Evolutionary conservation across 2,888 invertebrate species (phyloP), one percentile per base, ranked within the genome.

Genomic region (Amphiduros pacificus): DNA sequence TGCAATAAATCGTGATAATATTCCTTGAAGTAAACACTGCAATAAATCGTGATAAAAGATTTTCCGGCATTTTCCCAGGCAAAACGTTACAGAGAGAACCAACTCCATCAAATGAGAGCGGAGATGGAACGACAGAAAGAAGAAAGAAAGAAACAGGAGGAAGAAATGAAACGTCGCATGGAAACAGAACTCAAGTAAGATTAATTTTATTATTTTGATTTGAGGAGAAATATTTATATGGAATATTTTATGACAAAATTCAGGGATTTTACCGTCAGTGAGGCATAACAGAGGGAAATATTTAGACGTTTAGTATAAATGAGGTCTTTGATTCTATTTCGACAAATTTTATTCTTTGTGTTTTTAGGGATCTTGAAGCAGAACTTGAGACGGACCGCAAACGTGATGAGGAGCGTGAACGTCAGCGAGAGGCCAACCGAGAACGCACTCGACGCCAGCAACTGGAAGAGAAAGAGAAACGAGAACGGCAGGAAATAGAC

Each of bases 341-440:
- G n/a, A n/a, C n/a, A n/a, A n/a, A n/a, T n/a, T n/a, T 55, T 44
- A 26, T 22, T 55, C 31, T 31, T 40, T 20, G 22, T 29, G 22
- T 28, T 59, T 59, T 24, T 61, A 78, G 78, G 52, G 65, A 70
- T 64, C 67, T 77, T 58, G 75, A 78, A 55, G 62, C 63, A 55
- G 75, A 76, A 1, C 62, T 79, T 14, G 75, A 76, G 55, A 71
- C 69, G 5, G 77, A 78, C 31, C 72, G 74, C 36, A 60, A 65
- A 32, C 62, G 72, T n/a, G 77, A 78, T 57, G 73, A 71, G 36
- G 72, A 76, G 52, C 63, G 73, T 51, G 70, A 75, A 62, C 68
- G 64, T 52, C 73, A 76, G 57, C 57, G 77, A 17, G 72, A 72
- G 44, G 71, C 69, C 14, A 78, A 79, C 53, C 68, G 74, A 61